Evolutionary conservation across 2,888 invertebrate genomes (phyloP), one percentile per base, ranked within the genome.

Genomic region (Cremastinae sp.): DNA sequence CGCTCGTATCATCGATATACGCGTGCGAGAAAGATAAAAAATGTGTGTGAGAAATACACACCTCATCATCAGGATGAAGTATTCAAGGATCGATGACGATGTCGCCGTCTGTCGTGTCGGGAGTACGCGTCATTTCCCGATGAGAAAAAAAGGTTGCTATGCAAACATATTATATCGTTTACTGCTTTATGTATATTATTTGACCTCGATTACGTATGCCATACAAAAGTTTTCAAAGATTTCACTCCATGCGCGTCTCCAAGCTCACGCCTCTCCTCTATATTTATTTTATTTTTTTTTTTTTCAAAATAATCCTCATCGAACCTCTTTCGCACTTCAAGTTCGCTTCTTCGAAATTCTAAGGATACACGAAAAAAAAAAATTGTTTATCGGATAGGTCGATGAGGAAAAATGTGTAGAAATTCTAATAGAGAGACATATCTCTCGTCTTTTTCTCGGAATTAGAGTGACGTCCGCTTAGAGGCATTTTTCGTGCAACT

Each of bases 21-120:
- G 14, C 18, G 47, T 16, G 16, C 10, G 18, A 47, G 47, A 47
- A 12, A 4, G 18, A 16, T 5, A 5, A 28, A 28, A 28, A 28
- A 28, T 28, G 2, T 28, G 2, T 28, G 2, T 28, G 28, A 28
- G 28, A n/a, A n/a, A n/a, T n/a, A n/a, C n/a, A 28, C 28, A 28
- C 8, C 18, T 47, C 47, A n/a, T n/a, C n/a, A n/a, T n/a, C n/a
- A n/a, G n/a, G n/a, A 3, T 9, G 47, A 47, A 5, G 28, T 47
- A 9, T 47, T 47, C 47, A 47, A 47, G 47, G 47, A 47, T 47
- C 47, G 18, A 28, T n/a, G 47, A 47, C 47, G 47, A 18, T 47
- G 47, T 16, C 28, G 5, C 2, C 28, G 28, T 28, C 28, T 28
- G 28, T 5, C 28, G 5, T 28, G n/a, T 28, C 47, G 10, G 47